Percentiles rank a stretch among this genome's conserved stretches.
Conservation (phyloP, 2,797 vertebrate species). For the Emydoidea blandingii region DNA sequence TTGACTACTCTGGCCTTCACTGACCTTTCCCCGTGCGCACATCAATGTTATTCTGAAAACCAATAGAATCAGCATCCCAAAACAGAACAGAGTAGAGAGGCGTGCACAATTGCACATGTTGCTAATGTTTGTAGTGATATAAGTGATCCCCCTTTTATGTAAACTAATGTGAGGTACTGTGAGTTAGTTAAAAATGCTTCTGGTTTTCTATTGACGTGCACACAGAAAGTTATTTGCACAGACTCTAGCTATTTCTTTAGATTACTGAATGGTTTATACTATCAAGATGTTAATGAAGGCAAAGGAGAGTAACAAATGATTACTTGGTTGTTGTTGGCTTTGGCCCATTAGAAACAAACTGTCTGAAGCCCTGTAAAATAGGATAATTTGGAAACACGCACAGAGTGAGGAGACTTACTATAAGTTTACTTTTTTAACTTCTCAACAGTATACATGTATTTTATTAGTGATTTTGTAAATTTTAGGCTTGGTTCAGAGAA, state of each 20-base stretch:
- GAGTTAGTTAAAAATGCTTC: neutral
- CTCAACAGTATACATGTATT: neutral
- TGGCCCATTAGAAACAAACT: neutral
- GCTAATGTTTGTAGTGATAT: too few species aligned
- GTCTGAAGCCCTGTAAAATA: neutral
- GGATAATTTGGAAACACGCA: neutral
- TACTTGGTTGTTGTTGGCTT: constrained; percentile 4
- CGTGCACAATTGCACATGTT: neutral
- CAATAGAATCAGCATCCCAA: neutral
- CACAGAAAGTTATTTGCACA: neutral
- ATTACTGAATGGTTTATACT: neutral
- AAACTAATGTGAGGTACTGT: neutral
- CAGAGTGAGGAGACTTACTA: neutral
- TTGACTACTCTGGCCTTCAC: neutral
- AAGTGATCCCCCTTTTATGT: neutral
- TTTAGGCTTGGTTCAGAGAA: neutral
- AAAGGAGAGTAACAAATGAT: neutral
- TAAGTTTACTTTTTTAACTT: neutral
- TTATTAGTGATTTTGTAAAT: neutral
- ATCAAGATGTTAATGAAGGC: neutral
- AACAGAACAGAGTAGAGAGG: neutral
- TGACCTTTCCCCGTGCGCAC: neutral
- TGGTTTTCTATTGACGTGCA: neutral
- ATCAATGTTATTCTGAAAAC: neutral
- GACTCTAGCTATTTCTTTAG: neutral